A percentile compares a stretch with the other conserved stretches of the same genome.
Evolutionary conservation across 2,888 invertebrate genomes (phyloP).

Genomic region (Lumbricus terrestris): DNA sequence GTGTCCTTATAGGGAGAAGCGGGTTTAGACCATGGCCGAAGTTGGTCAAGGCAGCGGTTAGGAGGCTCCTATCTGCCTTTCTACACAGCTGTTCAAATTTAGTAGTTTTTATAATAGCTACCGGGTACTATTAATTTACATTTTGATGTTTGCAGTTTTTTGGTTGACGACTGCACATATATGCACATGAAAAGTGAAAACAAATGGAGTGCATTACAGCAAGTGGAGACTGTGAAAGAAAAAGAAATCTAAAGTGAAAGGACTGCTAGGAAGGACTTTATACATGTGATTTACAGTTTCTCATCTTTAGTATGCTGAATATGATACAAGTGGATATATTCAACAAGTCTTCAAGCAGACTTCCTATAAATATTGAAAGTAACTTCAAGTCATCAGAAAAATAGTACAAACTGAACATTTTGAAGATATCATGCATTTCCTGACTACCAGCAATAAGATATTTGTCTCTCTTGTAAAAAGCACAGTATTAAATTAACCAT

Average conservation of each 20-base stretch:
- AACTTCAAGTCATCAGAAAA: background rate
- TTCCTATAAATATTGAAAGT: background rate
- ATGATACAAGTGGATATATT: background rate
- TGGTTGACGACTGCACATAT: constrained; percentile 7
- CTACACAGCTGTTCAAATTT: too few species aligned
- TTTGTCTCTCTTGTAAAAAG: background rate
- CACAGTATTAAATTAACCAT: background rate
- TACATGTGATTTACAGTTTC: background rate
- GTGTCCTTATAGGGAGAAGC: too few species aligned
- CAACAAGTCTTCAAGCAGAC: background rate
- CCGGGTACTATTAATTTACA: background rate
- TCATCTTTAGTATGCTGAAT: background rate
- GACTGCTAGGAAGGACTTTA: background rate
- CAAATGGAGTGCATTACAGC: constrained; percentile 7
- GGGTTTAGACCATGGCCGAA: too few species aligned
- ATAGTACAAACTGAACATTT: background rate
- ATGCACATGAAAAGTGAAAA: background rate
- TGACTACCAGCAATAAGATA: background rate
- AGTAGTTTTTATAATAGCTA: background rate
- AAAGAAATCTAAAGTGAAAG: background rate
- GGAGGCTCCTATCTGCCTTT: too few species aligned
- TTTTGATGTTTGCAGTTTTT: constrained; percentile 5
- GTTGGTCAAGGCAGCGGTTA: too few species aligned
- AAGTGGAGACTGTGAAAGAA: background rate
- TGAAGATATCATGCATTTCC: background rate